Percentiles rank a stretch among this genome's conserved stretches.
phyloP scores from a whole-genome alignment of 2,888 invertebrate species.

The Morpho deidamia region DNA sequence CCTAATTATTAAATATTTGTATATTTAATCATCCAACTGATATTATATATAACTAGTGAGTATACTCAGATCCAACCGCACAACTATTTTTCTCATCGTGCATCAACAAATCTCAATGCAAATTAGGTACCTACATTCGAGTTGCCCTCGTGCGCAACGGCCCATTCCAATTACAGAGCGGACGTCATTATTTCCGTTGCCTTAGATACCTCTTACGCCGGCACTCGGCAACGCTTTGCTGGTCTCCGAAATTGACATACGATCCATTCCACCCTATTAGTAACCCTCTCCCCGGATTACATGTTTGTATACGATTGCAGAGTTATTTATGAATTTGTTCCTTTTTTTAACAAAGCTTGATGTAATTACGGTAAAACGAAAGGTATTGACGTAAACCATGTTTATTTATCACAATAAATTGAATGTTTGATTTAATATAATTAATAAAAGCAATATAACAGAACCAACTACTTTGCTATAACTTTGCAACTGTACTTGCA shows the following conservation, averaged over 20 bases:
- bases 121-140: conserved; percentile 3
- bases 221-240: conserved; percentile 50
- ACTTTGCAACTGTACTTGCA: too few relatives aligned
- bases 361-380: too few relatives aligned
- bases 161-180: conserved; percentile 71
- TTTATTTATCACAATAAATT: too few relatives aligned
- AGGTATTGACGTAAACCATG: too few relatives aligned
- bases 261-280: conserved; percentile 7
- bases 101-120: conserved; percentile 8
- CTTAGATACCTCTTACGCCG: conserved; percentile 44
- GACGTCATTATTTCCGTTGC: conserved; percentile 72
- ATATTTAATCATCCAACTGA: background rate
- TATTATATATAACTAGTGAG: too few relatives aligned
- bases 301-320: background rate
- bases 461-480: too few relatives aligned
- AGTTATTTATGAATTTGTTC: background rate
- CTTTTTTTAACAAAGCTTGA: too few relatives aligned
- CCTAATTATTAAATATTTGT: too few relatives aligned
- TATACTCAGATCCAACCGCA: background rate
- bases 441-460: too few relatives aligned
- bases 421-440: too few relatives aligned
- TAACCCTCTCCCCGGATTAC: background rate
- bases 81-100: background rate
- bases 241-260: conserved; percentile 50
- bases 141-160: conserved; percentile 14